Evolutionary conservation across 2,113 vertebrate species (phyloP).

Genomic region (Meleagris gallopavo): DNA sequence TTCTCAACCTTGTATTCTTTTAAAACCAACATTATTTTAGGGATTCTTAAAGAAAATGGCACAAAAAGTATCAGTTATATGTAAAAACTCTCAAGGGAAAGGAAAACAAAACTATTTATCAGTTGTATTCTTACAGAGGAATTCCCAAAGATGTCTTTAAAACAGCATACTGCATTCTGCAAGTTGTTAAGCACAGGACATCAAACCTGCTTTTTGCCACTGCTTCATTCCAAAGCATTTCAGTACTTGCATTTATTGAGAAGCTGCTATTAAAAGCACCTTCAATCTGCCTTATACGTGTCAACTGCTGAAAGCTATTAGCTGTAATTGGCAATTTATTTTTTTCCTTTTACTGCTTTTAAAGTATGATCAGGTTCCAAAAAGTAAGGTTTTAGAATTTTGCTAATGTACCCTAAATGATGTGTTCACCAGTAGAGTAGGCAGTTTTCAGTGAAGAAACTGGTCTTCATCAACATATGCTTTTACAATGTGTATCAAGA

Average conservation of each 20-base stretch:
- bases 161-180: conserved; percentile 3
- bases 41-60: neutral
- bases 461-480: neutral
- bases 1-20: neutral
- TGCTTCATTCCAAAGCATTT: conserved; percentile 51
- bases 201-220: conserved; percentile 62
- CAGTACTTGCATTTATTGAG: conserved; percentile 36
- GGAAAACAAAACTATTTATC: conserved; percentile 45
- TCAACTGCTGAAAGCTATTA: conserved; percentile 60
- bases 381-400: conserved; percentile 30
- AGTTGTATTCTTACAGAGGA: conserved; percentile 38
- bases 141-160: conserved; percentile 30
- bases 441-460: conserved; percentile 27
- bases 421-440: neutral
- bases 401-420: neutral
- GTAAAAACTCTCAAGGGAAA: conserved; percentile 22
- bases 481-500: conserved; percentile 16
- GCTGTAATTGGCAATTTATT: conserved; percentile 49
- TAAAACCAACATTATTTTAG: conserved; percentile 7
- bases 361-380: conserved; percentile 27
- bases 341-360: conserved; percentile 4
- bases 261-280: conserved; percentile 42
- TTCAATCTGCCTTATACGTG: conserved; percentile 52
- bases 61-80: neutral
- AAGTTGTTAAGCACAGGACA: conserved; percentile 34